Percentiles rank a stretch among this genome's conserved stretches.
phyloP scores from a whole-genome alignment of 2,113 vertebrate species.

The Trematomus loennbergii region DNA sequence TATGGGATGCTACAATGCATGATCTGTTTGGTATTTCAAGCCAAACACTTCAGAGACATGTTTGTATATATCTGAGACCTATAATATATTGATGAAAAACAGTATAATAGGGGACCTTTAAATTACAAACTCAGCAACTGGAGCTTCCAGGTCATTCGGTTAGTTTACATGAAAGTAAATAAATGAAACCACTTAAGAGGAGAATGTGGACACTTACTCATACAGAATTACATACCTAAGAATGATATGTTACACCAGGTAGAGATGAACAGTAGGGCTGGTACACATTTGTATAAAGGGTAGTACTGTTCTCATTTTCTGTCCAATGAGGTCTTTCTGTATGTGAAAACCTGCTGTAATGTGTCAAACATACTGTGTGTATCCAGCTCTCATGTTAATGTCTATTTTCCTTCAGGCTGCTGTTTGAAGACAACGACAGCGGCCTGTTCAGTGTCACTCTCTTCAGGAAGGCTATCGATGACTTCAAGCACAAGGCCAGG shows the following conservation, averaged over 20 bases:
- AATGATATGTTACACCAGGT: background rate
- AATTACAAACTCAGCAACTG: too few species aligned
- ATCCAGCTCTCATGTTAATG: background rate
- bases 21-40: too few species aligned
- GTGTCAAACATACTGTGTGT: background rate
- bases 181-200: background rate
- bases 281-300: too few species aligned
- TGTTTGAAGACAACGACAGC: slow-evolving; percentile 96
- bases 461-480: slow-evolving; percentile 96
- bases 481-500: slow-evolving; percentile 98
- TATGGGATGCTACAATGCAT: too few species aligned
- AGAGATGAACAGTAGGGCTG: background rate
- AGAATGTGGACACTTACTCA: background rate
- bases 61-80: too few species aligned
- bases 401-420: slow-evolving; percentile 82
- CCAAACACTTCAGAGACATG: too few species aligned
- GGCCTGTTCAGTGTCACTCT: slow-evolving; percentile 96
- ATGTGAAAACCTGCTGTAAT: background rate
- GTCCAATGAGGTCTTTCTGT: background rate
- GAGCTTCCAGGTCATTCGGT: background rate
- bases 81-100: too few species aligned
- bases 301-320: background rate
- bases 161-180: background rate
- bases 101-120: too few species aligned
- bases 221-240: background rate